Evolutionary conservation across 1,140 invertebrate species (phyloP), one percentile per base, ranked within the genome.

Genomic region (Ptiloglossa arizonensis): DNA sequence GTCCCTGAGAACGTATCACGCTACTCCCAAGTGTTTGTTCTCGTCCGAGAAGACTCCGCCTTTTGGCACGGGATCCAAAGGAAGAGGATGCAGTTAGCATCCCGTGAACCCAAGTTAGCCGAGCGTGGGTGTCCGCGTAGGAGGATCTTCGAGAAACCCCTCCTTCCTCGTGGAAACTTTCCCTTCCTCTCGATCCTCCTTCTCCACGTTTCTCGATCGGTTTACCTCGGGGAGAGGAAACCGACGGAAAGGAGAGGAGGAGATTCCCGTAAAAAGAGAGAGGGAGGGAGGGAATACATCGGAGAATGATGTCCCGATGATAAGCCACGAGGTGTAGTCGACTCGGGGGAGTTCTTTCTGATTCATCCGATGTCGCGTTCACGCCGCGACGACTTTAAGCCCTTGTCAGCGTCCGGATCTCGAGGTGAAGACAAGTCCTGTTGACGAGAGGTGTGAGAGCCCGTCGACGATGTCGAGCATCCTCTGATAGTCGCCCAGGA

Each of bases 251-350:
- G 46, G 11, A 38, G 72, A 75, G 72, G 73, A 63, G 71, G 70
- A 72, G 81, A 75, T 68, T 69, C 17, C 32, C 56, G 64, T 24
- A 54, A 52, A 64, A 62, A 75, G 71, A 70, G 62, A 69, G 72
- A 79, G 70, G 46, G 63, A 29, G 54, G 54, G 46, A 63, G 68
- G 70, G 19, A 70, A 62, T 29, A 79, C 48, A 76, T 60, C 68
- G 86, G 84, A 87, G 87, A 91, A 87, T 87, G 87, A 90, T 88
- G 90, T 80, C 78, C 79, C 87, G 89, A 89, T 91, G 90, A 91
- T 91, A 91, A 91, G 89, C 73, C 62, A 59, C 77, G 73, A 82
- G 83, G 78, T 76, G 73, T 89, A 89, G 89, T 90, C 84, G 68
- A 83, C 80, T 70, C 81, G 75, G 75, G 79, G 69, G 69, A 85